A percentile compares a stretch with the other conserved stretches of the same genome.
phyloP scores from a whole-genome alignment of 1,140 invertebrate species.

The Conus betulinus region DNA sequence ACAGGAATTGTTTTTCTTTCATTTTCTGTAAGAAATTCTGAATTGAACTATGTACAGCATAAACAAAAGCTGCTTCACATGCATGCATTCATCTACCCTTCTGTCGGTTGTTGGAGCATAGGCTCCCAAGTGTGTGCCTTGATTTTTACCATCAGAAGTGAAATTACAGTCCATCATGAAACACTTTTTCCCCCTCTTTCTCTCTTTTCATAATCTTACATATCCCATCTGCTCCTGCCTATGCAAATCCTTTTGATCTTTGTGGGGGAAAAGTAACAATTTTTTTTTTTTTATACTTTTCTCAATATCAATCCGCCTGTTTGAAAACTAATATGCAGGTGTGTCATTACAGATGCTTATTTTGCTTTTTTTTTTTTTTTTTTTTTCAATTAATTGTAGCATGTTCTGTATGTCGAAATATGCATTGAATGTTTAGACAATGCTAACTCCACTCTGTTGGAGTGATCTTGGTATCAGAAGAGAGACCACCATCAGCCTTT shows the following conservation, averaged over 20 bases:
- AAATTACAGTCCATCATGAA: not conserved
- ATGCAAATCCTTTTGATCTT: not conserved
- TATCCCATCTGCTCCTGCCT: not conserved
- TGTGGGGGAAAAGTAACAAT: not conserved
- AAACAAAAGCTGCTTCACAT: not conserved
- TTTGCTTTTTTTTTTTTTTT: too few relatives aligned
- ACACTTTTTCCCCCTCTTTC: not conserved
- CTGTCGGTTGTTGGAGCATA: not conserved
- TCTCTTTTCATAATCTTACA: not conserved
- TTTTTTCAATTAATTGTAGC: too few relatives aligned
- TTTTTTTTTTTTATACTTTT: too few relatives aligned
- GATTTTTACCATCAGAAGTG: not conserved
- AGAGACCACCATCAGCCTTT: too few relatives aligned
- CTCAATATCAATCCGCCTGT: too few relatives aligned
- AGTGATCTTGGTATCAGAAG: too few relatives aligned
- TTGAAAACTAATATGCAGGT: too few relatives aligned
- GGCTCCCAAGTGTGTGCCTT: not conserved
- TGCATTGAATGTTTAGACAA: too few relatives aligned
- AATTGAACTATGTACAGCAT: not conserved
- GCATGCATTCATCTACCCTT: not conserved
- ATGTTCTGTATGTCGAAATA: too few relatives aligned
- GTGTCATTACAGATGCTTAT: too few relatives aligned
- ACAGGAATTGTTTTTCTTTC: not conserved
- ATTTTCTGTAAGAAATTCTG: not conserved
- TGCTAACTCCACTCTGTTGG: too few relatives aligned